Percentiles rank a stretch among this genome's conserved stretches.
Evolutionary conservation across 2,888 invertebrate genomes (phyloP).

Genomic region (Stenolophus ochropezus): DNA sequence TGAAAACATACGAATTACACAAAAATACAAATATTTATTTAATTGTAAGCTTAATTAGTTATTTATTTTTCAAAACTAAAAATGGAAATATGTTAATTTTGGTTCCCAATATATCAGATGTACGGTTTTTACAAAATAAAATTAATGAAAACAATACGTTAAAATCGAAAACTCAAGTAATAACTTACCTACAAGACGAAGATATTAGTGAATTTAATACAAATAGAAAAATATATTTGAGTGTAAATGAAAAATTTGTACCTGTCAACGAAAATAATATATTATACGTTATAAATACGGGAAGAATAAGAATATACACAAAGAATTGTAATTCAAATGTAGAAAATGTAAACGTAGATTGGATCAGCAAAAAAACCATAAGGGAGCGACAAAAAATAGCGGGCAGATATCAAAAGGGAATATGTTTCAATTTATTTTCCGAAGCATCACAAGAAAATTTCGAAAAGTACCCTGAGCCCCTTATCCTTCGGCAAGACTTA

Average conservation of each 20-base stretch:
- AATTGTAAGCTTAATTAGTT: conserved; percentile 77
- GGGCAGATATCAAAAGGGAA: conserved; percentile 86
- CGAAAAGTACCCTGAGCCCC: conserved; percentile 82
- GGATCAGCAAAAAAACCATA: conserved; percentile 87
- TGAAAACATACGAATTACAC: conserved; percentile 70
- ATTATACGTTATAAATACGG: conserved; percentile 88
- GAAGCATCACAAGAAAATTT: conserved; percentile 70
- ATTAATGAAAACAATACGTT: background rate
- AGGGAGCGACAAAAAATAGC: conserved; percentile 87
- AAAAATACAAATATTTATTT: conserved; percentile 81
- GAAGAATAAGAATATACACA: conserved; percentile 83
- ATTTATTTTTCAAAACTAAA: conserved; percentile 77
- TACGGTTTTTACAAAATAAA: background rate
- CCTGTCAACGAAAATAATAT: conserved; percentile 76
- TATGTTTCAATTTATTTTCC: conserved; percentile 86
- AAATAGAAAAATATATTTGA: background rate
- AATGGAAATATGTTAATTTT: conserved; percentile 89
- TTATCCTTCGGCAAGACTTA: conserved; percentile 85
- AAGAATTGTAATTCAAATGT: conserved; percentile 80
- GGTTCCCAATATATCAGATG: conserved; percentile 83
- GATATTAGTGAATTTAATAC: background rate
- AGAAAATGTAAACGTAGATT: conserved; percentile 81
- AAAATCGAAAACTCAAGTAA: background rate
- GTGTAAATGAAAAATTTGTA: background rate
- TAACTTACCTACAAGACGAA: background rate